A percentile compares a stretch with the other conserved stretches of the same genome.
Evolutionary conservation across 2,888 invertebrate genomes (phyloP).

Genomic region (Sinopyrophorus schimmeli): DNA sequence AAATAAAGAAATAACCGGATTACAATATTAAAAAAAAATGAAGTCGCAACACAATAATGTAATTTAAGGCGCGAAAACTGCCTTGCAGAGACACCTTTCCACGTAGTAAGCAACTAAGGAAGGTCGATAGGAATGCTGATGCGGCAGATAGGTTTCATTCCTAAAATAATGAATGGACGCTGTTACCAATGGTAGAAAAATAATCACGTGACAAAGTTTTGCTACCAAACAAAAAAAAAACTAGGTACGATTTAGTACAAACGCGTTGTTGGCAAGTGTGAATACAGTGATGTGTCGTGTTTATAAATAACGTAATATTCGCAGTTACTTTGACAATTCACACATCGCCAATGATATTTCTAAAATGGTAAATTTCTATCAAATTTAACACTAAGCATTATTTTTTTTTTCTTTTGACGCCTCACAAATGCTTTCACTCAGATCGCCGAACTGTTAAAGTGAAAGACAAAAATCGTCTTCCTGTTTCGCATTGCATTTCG

Average conservation of each 20-base stretch:
- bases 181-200: conserved; percentile 14
- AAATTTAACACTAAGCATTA: background rate
- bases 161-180: conserved; percentile 10
- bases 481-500: background rate
- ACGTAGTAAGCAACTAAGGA: background rate
- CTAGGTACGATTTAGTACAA: conserved; percentile 17
- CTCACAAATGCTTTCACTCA: conserved; percentile 16
- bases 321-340: conserved; percentile 3
- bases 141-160: background rate
- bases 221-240: no score
- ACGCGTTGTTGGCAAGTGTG: conserved; percentile 24
- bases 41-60: no score
- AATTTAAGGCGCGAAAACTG: no score
- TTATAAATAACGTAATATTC: conserved; percentile 11
- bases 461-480: conserved; percentile 16
- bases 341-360: conserved; percentile 2
- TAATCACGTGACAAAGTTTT: conserved; percentile 17
- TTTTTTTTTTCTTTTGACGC: no score
- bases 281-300: conserved; percentile 16
- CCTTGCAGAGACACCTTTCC: background rate
- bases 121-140: background rate
- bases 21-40: no score
- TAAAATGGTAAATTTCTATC: conserved; percentile 18
- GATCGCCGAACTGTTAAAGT: conserved; percentile 13
- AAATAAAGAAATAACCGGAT: no score